These are phyloP conservation scores for Ferrisia virgata DNA, from an alignment of 2,888 invertebrate genomes.

Conservation along the genomic window DNA sequence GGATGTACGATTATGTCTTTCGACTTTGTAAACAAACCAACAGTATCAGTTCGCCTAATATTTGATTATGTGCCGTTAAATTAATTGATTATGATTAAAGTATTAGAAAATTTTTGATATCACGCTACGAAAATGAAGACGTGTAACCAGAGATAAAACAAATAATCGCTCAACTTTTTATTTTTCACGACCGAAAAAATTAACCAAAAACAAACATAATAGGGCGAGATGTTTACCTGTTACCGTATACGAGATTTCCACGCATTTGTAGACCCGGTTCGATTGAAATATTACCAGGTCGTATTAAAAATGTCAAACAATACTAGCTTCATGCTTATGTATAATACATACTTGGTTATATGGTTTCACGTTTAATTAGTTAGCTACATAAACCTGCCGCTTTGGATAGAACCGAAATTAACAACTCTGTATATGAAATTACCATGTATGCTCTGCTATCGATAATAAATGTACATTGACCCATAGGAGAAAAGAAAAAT, in stretches of 20 bases:
- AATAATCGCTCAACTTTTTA: neutral
- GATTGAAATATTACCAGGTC: neutral
- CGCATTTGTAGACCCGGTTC: neutral
- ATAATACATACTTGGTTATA: too few relatives aligned
- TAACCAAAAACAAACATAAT: neutral
- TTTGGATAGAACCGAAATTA: too few relatives aligned
- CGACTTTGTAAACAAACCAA: constrained; percentile 43
- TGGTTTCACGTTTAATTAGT: too few relatives aligned
- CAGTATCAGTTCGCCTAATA: constrained; percentile 30
- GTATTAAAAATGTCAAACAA: neutral
- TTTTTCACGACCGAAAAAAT: neutral
- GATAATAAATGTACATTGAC: too few relatives aligned
- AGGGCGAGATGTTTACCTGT: too few relatives aligned
- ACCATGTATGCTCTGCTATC: too few relatives aligned
- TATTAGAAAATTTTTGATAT: constrained; percentile 25
- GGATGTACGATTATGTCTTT: constrained; percentile 39
- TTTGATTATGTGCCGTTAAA: constrained; percentile 34
- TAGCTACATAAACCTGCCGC: too few relatives aligned
- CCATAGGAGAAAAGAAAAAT: too few relatives aligned
- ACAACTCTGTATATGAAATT: too few relatives aligned
- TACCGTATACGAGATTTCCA: too few relatives aligned
- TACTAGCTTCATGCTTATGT: neutral
- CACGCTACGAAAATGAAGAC: constrained; percentile 18
- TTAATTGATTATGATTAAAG: constrained; percentile 40
- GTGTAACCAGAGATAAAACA: neutral